Conservation (phyloP, 1,140 invertebrate species). For the Phthorimaea operculella region DNA sequence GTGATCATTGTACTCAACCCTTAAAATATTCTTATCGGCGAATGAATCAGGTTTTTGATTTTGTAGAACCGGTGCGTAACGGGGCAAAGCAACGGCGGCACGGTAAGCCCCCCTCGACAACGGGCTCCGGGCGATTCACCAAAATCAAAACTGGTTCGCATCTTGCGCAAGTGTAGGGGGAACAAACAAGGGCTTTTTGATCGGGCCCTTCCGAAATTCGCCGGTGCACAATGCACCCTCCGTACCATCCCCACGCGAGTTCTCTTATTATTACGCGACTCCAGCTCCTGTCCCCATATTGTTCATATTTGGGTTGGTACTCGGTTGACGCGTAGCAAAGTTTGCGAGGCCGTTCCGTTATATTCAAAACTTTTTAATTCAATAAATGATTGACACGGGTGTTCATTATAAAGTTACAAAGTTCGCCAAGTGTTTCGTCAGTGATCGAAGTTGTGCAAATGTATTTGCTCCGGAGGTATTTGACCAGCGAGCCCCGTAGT, state of each 20-base stretch:
- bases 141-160: slow-evolving; percentile 65
- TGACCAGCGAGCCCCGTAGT: slow-evolving; percentile 17
- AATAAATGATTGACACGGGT: background rate
- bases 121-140: slow-evolving; percentile 38
- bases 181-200: slow-evolving; percentile 58
- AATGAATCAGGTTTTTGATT: background rate
- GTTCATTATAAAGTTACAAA: too few relatives aligned
- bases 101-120: slow-evolving; percentile 37
- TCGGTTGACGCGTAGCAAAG: slow-evolving; percentile 48
- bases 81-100: slow-evolving; percentile 12
- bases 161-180: slow-evolving; percentile 65
- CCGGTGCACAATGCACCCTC: slow-evolving; percentile 66
- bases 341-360: slow-evolving; percentile 24
- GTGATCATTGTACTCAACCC: too few relatives aligned
- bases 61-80: slow-evolving; percentile 15
- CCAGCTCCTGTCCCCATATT: slow-evolving; percentile 63
- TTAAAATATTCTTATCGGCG: background rate
- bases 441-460: slow-evolving; percentile 37
- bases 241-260: slow-evolving; percentile 64
- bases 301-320: slow-evolving; percentile 61
- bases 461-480: slow-evolving; percentile 37
- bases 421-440: background rate
- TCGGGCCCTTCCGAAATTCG: slow-evolving; percentile 63
- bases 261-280: slow-evolving; percentile 64
- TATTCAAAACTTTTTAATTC: background rate